Evolutionary conservation across 1,140 invertebrate species (phyloP), one percentile per base, ranked within the genome.

Genomic region (Atta texana): DNA sequence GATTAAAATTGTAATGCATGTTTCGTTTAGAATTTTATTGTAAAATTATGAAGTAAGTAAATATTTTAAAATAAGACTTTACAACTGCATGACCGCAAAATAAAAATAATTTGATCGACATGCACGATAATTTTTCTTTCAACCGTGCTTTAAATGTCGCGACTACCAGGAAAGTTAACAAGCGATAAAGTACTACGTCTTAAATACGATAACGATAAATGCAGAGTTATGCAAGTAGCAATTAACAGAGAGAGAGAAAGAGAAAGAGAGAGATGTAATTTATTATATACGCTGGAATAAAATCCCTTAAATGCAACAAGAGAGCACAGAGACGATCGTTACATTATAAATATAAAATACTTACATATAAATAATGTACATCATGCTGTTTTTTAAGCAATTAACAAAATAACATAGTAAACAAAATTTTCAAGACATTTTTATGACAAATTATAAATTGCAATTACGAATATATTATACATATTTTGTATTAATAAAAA

Each of bases 31-130:
- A n/a, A 34, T 57, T 74, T 10, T 74, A 74, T 21, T 31, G 0
- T 74, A 74, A 74, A 3, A 57, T 74, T 21, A 39, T 4, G 12
- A 12, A 34, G 14, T 39, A 66, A 66, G 34, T 66, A 66, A 64
- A 66, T 66, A 66, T 39, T 66, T 31, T 39, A 69, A 69, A 69
- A 34, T 68, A 69, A 49, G n/a, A 69, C 66, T 49, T 69, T 49
- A 69, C 12, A 49, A 39, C 7, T 34, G 64, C n/a, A 44, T 69
- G 12, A 21, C 7, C n/a, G 39, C n/a, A 5, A 31, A 72, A 31
- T 28, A 1, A 24, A 72, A 72, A 74, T 74, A 74, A 74, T 74
- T 72, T 53, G 49, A 74, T 74, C 18, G 71, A 74, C 71, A 31
- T 18, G 8, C 49, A n/a, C 51, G 71, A 72, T 72, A 72, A 72